Evolutionary conservation across 2,888 invertebrate genomes (phyloP), one percentile per base, ranked within the genome.

Genomic region (Eristalis arbustorum): DNA sequence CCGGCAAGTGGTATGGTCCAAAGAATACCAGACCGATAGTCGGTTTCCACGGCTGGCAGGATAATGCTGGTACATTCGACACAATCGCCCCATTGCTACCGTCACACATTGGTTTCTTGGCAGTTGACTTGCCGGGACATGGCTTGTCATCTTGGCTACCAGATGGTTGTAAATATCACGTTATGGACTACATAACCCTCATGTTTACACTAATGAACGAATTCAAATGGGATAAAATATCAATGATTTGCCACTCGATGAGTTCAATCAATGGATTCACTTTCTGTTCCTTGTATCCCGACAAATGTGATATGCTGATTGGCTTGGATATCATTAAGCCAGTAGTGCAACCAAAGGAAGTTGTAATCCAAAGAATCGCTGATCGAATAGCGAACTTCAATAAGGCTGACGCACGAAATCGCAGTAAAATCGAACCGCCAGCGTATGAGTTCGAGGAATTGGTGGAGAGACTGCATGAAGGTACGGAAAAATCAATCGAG

Each of bases 61-160:
- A 97, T 91, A 97, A 96, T 91, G 95, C 95, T n/a, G 95, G 95
- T 18, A 94, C 95, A 0, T 97, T 96, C 93, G 96, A 96, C 90
- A 94, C 94, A 0, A 90, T 97, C 22, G 94, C 95, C 6, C 96
- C 96, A 0, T 90, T 95, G 68, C 91, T 97, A 34, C 93, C 94
- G 2, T 88, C 91, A 31, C 90, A 94, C 74, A 88, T 93, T 8
- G 92, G 94, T 0, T 93, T 94, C 77, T 90, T 96, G 14, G 94
- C 96, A 0, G 91, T 96, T 14, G 96, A 96, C 91, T 93, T 95
- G 31, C 96, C 96, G 1, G 96, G 96, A 0, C 96, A 96, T 91
- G 96, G 96, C 0, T 89, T 94, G 2, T 96, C 96, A 0, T 95
- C 95, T 0, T 95, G 95, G 93, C 91, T 95, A 71, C 96, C 96